Base-by-base conservation (phyloP, 2,113 vertebrate species). In the Dicentrarchus labrax region DNA sequence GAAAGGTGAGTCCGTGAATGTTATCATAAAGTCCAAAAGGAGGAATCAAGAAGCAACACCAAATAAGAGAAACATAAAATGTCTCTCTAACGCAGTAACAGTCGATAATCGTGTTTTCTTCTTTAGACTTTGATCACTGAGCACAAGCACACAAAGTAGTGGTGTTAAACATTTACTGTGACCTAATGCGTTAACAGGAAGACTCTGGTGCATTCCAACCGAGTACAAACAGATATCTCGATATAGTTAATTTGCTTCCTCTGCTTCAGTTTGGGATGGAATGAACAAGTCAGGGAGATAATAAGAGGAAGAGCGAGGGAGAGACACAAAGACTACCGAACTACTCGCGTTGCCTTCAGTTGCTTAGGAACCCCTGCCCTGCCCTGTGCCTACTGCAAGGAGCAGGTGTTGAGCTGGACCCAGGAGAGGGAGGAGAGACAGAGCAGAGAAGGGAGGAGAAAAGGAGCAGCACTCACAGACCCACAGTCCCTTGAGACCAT, bases 371-470 rank as follows among this genome's bases (percentile, higher is more conserved):
- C 88, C 80, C 53, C 79, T 88, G 80, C 88, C 84, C 82, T 41
- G 72, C 90, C 88, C 87, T 75, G 85, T 41, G 72, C 74, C 80
- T 85, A 70, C 84, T 87, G 88, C 90, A 81, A 45, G 90, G 90
- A 94, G 94, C 94, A 95, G 94, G 93, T 95, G 94, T 83, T 72
- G 87, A 87, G 90, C 81, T 90, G 88, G 90, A 92, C 91, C 93
- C 94, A 85, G 87, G 92, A 92, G 91, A 93, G 90, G 74, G 62
- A 82, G 56, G 87, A 88, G 84, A 90, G 81, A 71, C 76, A 80
- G 78, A 65, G 56, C 8, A 9, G 68, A 73, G 76, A 86, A 77
- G 81, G 83, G 77, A 76, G 88, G 74, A 79, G 83, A 82, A 57
- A 77, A 78, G 60, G 38, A 87, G 89, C 72, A 62, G 70, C 87